Evolutionary conservation across 1,140 invertebrate species (phyloP).

Genomic region (Pogonognathellus flavescens): DNA sequence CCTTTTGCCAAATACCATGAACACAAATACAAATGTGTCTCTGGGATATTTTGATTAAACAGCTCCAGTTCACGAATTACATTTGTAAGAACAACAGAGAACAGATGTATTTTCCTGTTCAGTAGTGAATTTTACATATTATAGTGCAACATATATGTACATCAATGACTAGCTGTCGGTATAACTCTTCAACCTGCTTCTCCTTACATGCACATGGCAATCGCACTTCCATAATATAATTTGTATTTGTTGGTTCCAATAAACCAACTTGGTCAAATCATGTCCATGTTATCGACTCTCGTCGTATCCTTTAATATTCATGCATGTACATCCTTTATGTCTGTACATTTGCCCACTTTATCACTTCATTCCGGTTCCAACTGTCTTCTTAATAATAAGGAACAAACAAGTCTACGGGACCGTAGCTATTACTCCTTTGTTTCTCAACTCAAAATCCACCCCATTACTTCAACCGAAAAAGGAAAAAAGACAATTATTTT

Average conservation of each 20-base stretch:
- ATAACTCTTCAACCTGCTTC: not conserved
- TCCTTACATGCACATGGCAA: not conserved
- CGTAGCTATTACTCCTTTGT: not conserved
- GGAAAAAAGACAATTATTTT: too few species aligned
- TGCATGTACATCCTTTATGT: conserved; percentile 35
- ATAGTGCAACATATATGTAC: conserved; percentile 5
- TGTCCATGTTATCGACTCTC: conserved; percentile 7
- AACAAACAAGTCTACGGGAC: conserved; percentile 15
- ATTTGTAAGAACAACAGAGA: conserved; percentile 35
- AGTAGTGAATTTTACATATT: not conserved
- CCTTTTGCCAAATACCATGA: conserved; percentile 16
- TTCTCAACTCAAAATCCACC: too few species aligned
- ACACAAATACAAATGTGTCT: not conserved
- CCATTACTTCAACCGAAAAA: too few species aligned
- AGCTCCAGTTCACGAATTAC: conserved; percentile 5
- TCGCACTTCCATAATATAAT: conserved; percentile 10
- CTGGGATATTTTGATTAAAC: conserved; percentile 1
- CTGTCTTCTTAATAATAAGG: conserved; percentile 5
- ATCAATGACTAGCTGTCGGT: conserved; percentile 34
- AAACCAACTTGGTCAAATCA: conserved; percentile 17
- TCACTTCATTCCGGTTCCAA: conserved; percentile 4
- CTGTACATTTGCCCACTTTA: conserved; percentile 37
- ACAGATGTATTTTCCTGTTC: conserved; percentile 35
- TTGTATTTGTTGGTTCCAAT: conserved; percentile 15
- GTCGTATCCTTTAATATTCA: conserved; percentile 22